Conservation (phyloP, 2,113 vertebrate genomes). For the Poeciliopsis prolifica region DNA sequence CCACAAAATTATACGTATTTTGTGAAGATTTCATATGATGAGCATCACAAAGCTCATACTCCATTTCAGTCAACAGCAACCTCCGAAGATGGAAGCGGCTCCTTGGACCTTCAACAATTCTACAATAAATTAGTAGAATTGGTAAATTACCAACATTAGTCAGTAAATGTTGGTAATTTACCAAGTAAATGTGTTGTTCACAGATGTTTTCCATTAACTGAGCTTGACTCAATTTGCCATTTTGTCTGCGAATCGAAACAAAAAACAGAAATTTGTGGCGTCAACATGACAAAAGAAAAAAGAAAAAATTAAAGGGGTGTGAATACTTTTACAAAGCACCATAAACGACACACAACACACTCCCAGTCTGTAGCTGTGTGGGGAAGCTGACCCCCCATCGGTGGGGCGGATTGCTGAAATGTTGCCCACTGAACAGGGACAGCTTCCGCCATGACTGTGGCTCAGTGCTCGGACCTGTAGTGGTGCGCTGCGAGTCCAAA, state of each 20-base stretch:
- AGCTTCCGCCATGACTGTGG: slow-evolving; percentile 45
- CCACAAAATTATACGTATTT: neutral
- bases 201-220: neutral
- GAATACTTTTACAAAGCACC: neutral
- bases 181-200: no score
- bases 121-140: no score
- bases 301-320: neutral
- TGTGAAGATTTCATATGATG: neutral
- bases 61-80: neutral
- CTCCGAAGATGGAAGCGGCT: no score
- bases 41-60: no score
- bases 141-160: no score
- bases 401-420: neutral
- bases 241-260: no score
- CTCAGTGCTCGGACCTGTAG: neutral
- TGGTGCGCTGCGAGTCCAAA: neutral
- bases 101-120: neutral
- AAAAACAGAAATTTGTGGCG: neutral
- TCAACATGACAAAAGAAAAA: neutral
- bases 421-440: slow-evolving; percentile 27
- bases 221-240: neutral
- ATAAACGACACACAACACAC: neutral
- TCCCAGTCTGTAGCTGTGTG: slow-evolving; percentile 9
- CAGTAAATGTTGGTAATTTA: no score
- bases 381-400: slow-evolving; percentile 51